Evolutionary conservation across 2,888 invertebrate genomes (phyloP).

Genomic region (Acleris holmiana): DNA sequence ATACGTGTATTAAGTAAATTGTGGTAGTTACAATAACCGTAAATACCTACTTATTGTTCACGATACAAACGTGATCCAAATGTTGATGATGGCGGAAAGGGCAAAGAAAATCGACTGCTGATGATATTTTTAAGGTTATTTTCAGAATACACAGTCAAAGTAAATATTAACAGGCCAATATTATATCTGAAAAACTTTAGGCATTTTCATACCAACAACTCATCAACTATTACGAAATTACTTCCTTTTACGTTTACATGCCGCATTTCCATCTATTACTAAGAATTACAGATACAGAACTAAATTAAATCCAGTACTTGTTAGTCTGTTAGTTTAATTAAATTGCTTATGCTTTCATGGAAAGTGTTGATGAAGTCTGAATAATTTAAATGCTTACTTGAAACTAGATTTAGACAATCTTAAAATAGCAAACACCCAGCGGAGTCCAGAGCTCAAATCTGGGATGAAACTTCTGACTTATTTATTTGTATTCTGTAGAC

Average conservation of each 20-base stretch:
- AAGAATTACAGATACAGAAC: too few species aligned
- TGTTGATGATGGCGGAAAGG: slow-evolving; percentile 47
- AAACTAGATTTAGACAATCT: background rate
- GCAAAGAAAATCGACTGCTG: slow-evolving; percentile 59
- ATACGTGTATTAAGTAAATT: too few species aligned
- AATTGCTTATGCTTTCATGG: background rate
- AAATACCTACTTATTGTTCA: slow-evolving; percentile 54
- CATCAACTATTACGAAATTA: too few species aligned
- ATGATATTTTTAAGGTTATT: slow-evolving; percentile 68
- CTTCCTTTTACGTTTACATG: too few species aligned
- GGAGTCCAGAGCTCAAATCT: background rate
- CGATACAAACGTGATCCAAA: slow-evolving; percentile 56
- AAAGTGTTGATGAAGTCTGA: too few species aligned
- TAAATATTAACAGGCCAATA: slow-evolving; percentile 4
- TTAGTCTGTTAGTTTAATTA: background rate
- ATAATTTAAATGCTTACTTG: background rate
- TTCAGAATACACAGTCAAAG: slow-evolving; percentile 51
- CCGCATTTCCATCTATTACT: too few species aligned
- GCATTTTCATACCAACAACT: too few species aligned
- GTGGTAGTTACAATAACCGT: too few species aligned
- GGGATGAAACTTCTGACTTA: background rate
- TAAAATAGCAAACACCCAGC: background rate
- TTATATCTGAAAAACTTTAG: too few species aligned
- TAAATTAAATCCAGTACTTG: too few species aligned
- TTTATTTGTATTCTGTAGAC: slow-evolving; percentile 12